Percentiles rank a stretch among this genome's conserved stretches.
Conservation (phyloP, 1,140 invertebrate genomes). For the Eurosta solidaginis region DNA sequence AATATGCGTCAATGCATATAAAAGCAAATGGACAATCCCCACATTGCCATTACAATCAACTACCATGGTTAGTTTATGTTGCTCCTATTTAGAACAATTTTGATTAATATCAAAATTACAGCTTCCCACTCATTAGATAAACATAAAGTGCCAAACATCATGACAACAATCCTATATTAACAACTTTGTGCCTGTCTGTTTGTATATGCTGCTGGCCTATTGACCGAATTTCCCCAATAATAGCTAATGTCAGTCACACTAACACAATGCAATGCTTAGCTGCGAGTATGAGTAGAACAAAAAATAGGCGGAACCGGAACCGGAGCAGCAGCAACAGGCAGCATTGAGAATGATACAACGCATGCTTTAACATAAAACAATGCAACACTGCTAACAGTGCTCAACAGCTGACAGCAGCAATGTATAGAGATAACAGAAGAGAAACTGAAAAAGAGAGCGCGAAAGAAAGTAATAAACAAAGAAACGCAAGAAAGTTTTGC, state of each 20-base stretch:
- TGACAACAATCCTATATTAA: neutral
- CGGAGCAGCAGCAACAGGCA: constrained; percentile 21
- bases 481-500: neutral
- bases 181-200: neutral
- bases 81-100: no score
- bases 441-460: neutral
- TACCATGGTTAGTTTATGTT: no score
- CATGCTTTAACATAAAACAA: neutral
- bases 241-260: neutral
- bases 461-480: no score
- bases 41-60: no score
- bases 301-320: constrained; percentile 1
- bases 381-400: neutral
- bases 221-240: constrained; percentile 19
- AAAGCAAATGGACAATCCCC: no score
- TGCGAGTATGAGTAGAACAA: neutral
- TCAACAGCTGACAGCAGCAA: neutral
- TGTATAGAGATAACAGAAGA: neutral
- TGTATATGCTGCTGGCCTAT: neutral
- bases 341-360: neutral
- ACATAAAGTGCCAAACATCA: neutral
- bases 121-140: no score
- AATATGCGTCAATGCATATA: no score
- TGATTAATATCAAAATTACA: no score
- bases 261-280: neutral